phyloP scores from a whole-genome alignment of 2,113 vertebrate species.

The Aphelocoma coerulescens region DNA sequence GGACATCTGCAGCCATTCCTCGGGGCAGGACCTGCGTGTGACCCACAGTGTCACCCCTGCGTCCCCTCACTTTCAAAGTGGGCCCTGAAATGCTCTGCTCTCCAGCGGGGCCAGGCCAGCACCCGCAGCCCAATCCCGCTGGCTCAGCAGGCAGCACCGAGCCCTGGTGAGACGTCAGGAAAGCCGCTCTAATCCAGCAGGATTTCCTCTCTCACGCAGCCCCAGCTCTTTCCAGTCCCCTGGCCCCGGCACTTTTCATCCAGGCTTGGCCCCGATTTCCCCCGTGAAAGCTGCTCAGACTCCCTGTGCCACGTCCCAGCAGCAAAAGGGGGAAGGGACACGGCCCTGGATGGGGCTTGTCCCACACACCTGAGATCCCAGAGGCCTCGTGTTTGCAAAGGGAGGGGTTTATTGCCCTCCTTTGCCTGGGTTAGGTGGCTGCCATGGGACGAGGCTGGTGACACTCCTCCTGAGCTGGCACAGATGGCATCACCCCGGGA shows the following conservation, averaged over 20 bases:
- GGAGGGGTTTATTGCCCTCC: not conserved
- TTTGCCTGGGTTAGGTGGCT: not conserved
- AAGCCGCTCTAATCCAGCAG: constrained; percentile 15
- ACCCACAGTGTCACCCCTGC: not conserved
- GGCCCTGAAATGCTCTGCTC: not conserved
- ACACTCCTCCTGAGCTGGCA: not conserved
- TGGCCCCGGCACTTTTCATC: not conserved
- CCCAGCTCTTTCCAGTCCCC: not conserved
- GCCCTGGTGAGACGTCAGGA: not conserved
- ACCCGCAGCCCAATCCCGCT: not conserved
- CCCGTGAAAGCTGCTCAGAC: not conserved
- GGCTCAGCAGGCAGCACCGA: not conserved
- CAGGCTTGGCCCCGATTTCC: constrained; percentile 26
- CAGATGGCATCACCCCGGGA: accelerated
- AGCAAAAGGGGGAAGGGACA: not conserved
- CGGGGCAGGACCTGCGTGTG: not conserved
- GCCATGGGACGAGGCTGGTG: not conserved
- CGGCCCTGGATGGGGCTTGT: accelerated
- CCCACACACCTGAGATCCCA: accelerated
- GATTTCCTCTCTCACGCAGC: not conserved
- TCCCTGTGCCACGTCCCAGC: accelerated
- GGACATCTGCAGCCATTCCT: constrained; percentile 83
- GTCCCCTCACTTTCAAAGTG: not conserved
- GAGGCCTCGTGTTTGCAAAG: not conserved
- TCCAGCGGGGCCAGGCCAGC: accelerated